Evolutionary conservation across 2,797 vertebrate species (phyloP).

Genomic region (Perdix hodgsoniae): DNA sequence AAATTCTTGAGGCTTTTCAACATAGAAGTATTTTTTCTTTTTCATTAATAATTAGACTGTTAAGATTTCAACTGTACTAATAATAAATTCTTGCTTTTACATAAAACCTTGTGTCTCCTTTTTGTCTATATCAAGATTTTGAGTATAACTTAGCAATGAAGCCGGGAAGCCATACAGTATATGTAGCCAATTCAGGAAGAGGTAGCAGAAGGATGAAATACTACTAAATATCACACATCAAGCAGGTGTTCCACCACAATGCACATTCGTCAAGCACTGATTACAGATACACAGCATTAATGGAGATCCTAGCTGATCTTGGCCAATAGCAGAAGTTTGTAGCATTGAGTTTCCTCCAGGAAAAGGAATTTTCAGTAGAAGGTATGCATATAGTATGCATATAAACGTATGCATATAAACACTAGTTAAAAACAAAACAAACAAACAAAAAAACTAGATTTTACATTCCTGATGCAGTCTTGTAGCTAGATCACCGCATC

Average conservation of each 20-base stretch:
- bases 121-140: not conserved
- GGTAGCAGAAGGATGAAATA: not conserved
- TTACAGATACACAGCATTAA: constrained; percentile 34
- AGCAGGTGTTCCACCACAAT: not conserved
- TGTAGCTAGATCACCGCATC: constrained; percentile 1
- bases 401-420: too few species aligned
- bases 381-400: not conserved
- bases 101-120: not conserved
- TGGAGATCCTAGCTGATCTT: not conserved
- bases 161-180: not conserved
- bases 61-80: not conserved
- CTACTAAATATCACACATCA: not conserved
- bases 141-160: not conserved
- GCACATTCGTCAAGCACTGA: constrained; percentile 22
- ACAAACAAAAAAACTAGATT: not conserved
- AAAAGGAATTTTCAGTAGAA: not conserved
- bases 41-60: not conserved
- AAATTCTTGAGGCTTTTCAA: not conserved
- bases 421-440: too few species aligned
- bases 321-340: not conserved
- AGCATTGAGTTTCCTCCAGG: not conserved
- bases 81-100: not conserved
- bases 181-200: not conserved
- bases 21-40: not conserved
- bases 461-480: constrained; percentile 3